These are phyloP conservation scores for Limanda limanda DNA, from an alignment of 2,113 vertebrate genomes.

Conservation along the genomic window DNA sequence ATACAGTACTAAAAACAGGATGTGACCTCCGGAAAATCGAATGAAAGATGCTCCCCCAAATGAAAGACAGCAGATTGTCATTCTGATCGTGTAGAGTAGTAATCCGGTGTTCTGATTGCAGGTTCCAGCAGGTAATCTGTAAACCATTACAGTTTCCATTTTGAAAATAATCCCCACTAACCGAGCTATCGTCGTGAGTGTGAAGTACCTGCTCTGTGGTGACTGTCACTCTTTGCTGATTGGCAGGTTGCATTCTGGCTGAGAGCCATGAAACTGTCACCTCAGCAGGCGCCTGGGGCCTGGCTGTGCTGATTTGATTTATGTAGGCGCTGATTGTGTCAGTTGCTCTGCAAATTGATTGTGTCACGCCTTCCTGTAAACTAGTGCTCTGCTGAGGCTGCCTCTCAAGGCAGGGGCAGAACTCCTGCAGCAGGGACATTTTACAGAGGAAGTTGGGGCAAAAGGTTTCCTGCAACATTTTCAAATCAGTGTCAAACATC, in stretches of 20 bases:
- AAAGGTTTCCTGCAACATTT: slow-evolving; percentile 12
- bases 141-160: slow-evolving; percentile 49
- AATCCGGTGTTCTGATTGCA: slow-evolving; percentile 35
- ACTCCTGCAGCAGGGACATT: slow-evolving; percentile 5
- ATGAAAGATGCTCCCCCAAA: not conserved
- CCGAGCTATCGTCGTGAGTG: slow-evolving; percentile 22
- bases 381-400: slow-evolving; percentile 46
- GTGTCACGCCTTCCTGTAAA: slow-evolving; percentile 70
- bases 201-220: slow-evolving; percentile 49
- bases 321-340: slow-evolving; percentile 77
- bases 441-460: slow-evolving; percentile 10
- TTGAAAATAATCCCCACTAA: slow-evolving; percentile 39
- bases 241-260: slow-evolving; percentile 73
- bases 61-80: not conserved
- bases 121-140: slow-evolving; percentile 40
- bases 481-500: slow-evolving; percentile 30
- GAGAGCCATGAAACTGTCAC: slow-evolving; percentile 69
- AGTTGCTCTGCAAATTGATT: slow-evolving; percentile 74
- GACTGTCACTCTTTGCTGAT: slow-evolving; percentile 72
- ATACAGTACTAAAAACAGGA: not conserved
- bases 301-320: slow-evolving; percentile 77
- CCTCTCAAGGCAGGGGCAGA: not conserved
- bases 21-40: not conserved
- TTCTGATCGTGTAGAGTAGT: not conserved
- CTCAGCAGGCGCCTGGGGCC: slow-evolving; percentile 61